These are phyloP conservation scores for Mallotus villosus DNA, from an alignment of 2,797 vertebrate genomes.

Conservation along the genomic window DNA sequence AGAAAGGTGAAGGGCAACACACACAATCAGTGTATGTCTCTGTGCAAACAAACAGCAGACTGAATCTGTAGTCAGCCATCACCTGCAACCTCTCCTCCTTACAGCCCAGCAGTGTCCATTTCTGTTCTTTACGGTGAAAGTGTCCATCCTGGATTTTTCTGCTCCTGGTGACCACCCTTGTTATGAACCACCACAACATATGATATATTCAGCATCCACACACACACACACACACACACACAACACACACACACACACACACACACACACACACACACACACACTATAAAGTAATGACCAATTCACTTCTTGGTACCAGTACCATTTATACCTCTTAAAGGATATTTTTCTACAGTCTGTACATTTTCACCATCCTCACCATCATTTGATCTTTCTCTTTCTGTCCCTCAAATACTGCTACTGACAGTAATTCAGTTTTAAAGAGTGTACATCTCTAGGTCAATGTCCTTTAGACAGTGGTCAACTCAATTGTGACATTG, in stretches of 20 bases:
- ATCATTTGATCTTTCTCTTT: slow-evolving; percentile 22
- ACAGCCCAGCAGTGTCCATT: slow-evolving; percentile 9
- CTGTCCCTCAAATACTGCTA: slow-evolving; percentile 42
- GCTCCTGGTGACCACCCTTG: slow-evolving; percentile 26
- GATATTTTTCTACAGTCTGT: neutral
- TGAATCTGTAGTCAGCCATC: neutral
- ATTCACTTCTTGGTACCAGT: neutral
- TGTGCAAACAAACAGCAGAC: neutral
- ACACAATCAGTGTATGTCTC: neutral
- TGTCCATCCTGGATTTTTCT: slow-evolving; percentile 25
- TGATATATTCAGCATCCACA: slow-evolving; percentile 9
- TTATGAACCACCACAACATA: neutral
- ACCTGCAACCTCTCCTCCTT: neutral
- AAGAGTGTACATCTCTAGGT: slow-evolving; percentile 44
- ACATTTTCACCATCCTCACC: neutral
- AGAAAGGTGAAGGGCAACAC: neutral
- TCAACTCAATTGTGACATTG: slow-evolving; percentile 26
- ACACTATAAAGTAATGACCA: too few species aligned
- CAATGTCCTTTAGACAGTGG: slow-evolving; percentile 23
- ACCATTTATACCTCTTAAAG: neutral
- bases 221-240: too few species aligned
- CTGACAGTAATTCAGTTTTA: slow-evolving; percentile 55
- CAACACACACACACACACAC: neutral
- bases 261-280: neutral
- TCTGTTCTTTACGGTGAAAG: slow-evolving; percentile 20